Conservation (phyloP, 1,140 invertebrate species). For the Camponotus floridanus region DNA sequence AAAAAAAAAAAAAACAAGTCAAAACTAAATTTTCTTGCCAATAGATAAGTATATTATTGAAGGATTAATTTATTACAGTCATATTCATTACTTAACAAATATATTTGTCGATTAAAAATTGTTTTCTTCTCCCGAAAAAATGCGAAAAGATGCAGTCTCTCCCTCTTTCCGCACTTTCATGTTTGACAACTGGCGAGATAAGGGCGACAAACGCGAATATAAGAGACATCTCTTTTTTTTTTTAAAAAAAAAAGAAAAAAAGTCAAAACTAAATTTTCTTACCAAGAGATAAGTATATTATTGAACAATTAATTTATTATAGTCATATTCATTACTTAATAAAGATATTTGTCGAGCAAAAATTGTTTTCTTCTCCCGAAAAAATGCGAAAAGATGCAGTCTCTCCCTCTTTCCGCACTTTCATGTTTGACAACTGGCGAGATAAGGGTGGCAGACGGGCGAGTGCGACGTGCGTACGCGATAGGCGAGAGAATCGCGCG, state of each 20-base stretch:
- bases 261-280: background rate
- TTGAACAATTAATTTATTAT: slow-evolving; percentile 1
- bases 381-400: background rate
- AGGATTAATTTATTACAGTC: slow-evolving; percentile 3
- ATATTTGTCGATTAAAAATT: background rate
- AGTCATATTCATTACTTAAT: background rate
- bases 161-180: background rate
- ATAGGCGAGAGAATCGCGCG: slow-evolving; percentile 28
- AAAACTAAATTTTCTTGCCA: background rate
- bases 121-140: background rate
- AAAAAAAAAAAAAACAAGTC: background rate
- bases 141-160: background rate
- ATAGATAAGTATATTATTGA: no score
- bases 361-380: background rate
- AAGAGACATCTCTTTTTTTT: background rate
- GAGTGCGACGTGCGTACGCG: slow-evolving; percentile 7
- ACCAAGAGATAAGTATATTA: no score
- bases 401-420: background rate
- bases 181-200: slow-evolving; percentile 43
- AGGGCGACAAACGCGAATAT: background rate
- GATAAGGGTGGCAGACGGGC: slow-evolving; percentile 11
- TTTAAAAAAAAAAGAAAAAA: background rate
- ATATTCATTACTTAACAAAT: background rate
- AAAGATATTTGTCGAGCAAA: background rate
- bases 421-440: slow-evolving; percentile 27